Evolutionary conservation across 2,113 vertebrate species (phyloP), one percentile per base, ranked within the genome.

Genomic region (Parus major): DNA sequence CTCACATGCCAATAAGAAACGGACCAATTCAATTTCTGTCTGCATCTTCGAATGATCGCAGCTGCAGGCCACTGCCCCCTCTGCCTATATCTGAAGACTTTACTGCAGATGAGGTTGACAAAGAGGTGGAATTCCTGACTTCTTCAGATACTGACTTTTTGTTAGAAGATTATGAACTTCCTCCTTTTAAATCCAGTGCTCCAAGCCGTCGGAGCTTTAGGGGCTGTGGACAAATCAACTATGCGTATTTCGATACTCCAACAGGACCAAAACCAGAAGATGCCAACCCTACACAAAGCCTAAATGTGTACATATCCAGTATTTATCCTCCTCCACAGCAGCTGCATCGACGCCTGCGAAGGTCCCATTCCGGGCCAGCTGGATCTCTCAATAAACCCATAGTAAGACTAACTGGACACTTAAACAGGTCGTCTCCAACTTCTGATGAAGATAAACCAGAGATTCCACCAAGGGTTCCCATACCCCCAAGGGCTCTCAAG

Each of bases 341-440:
- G 49, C 60, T 97, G 95, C 99, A 98, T 91, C 98, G 98, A 20
- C 98, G 97, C 82, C 93, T 99, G n/a, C 96, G 98, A 16, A 97
- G 99, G 69, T 99, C 98, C 9, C 99, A 99, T 83, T 99, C 99
- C 0, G 99, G 99, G 23, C 99, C 99, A 0, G 99, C 99, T 3
- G 99, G 99, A 42, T 99, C 99, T 85, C 99, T 99, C 64, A 98
- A 98, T 95, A 99, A 99, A 96, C 98, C 98, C 2, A 96, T 97
- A 47, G 86, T 98, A 33, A 98, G 98, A 52, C 79, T 98, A n/a
- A 93, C 98, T 35, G 95, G 97, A 96, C 97, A 96, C 31, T 92
- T 92, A 18, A 97, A 95, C 39, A 93, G 97, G 46, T 98, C 95
- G 28, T 98, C 95, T 46, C 98, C 97, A 27, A 97, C 98, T 75